Evolutionary conservation across 1,140 invertebrate species (phyloP), one percentile per base, ranked within the genome.

Genomic region (Goniozus legneri): DNA sequence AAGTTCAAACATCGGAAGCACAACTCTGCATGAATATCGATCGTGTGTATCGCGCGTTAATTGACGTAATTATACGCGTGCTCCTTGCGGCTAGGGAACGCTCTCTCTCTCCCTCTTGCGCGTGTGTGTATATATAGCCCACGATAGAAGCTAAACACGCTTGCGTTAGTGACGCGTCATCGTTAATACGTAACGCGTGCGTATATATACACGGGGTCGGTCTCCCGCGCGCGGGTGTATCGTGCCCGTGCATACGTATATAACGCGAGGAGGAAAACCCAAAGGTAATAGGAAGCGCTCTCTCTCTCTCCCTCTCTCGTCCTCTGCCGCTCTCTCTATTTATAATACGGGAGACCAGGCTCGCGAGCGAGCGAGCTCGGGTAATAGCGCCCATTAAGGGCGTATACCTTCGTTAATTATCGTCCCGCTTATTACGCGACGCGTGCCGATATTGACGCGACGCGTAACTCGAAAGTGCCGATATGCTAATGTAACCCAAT

Each of bases 401-500:
- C 64, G n/a, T n/a, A 58, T 62, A 58, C 37, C 60, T 62, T 54
- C 51, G 54, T 64, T 64, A 62, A 65, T 70, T 70, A 68, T 62
- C 52, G 50, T 59, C 39, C 39, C 46, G 55, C 58, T 67, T 62
- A 67, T 70, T 65, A 65, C 60, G 43, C 47, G 30, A 24, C 13
- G 32, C 46, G 37, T 14, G 2, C 30, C 41, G 37, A 48, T 48
- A 45, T 38, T 27, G 27, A 20, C 24, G 19, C 30, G 33, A 8
- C 13, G 30, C 33, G 33, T 43, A n/a, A 27, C 24, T 27, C 24
- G 4, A 10, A 27, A 27, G 4, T 4, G 24, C 24, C 24, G 24
- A 27, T n/a, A n/a, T n/a, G n/a, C n/a, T n/a, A n/a, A n/a, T n/a
- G n/a, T n/a, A n/a, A n/a, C n/a, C n/a, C n/a, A n/a, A n/a, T n/a